These are phyloP conservation scores for Phycodurus eques DNA, from an alignment of 2,113 vertebrate genomes.

Conservation along the genomic window DNA sequence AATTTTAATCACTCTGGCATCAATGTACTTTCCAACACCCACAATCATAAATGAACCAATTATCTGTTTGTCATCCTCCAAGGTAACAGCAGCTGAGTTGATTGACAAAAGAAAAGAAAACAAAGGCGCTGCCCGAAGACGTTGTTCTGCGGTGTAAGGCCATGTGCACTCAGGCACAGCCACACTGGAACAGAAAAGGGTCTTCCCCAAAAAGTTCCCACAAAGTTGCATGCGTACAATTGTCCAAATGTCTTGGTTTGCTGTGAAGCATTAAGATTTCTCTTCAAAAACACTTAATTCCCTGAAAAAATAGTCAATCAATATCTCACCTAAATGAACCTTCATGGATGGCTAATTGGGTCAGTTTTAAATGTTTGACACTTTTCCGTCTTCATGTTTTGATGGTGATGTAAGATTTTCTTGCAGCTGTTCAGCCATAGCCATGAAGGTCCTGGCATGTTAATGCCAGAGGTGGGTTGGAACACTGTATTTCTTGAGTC, in stretches of 20 bases:
- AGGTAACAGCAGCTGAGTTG: background rate
- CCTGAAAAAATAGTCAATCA: background rate
- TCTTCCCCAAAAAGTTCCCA: background rate
- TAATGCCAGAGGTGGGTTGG: conserved; percentile 5
- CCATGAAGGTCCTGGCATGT: background rate
- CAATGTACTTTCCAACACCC: background rate
- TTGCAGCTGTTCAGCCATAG: conserved; percentile 2
- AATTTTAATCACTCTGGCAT: background rate
- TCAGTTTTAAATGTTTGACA: background rate
- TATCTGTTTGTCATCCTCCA: background rate
- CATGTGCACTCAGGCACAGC: background rate
- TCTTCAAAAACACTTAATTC: background rate
- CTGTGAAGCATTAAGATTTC: background rate
- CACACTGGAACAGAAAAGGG: background rate
- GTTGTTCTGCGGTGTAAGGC: background rate
- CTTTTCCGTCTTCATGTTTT: background rate
- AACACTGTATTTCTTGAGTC: background rate
- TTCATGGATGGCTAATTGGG: background rate
- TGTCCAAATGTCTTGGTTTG: background rate
- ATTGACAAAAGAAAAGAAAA: too few species aligned
- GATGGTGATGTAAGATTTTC: background rate
- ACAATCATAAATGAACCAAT: background rate
- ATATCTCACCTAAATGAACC: background rate
- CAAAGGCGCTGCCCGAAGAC: too few species aligned
- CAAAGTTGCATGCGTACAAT: background rate